phyloP scores from a whole-genome alignment of 92 coral and sea anemone genomes.

The Plumapathes pennacea region DNA sequence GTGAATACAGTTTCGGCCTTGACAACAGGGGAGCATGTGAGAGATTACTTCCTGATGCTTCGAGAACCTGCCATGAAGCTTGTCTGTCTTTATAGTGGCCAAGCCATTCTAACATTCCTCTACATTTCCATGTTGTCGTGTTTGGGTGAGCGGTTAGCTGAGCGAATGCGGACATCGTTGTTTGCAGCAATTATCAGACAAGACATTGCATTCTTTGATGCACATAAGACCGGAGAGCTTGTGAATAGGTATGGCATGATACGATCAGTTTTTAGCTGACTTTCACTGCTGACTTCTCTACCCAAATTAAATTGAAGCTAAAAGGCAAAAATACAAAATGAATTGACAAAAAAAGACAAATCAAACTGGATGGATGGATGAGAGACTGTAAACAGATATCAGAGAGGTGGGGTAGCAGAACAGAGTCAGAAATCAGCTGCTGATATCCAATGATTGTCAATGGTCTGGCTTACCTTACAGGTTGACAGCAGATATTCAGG shows the following conservation, averaged over 20 bases:
- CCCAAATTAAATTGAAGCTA: too few relatives aligned
- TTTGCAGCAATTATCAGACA: slow-evolving; percentile 83
- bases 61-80: slow-evolving; percentile 76
- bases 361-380: too few relatives aligned
- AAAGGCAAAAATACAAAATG: too few relatives aligned
- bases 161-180: slow-evolving; percentile 79
- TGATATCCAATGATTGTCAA: too few relatives aligned
- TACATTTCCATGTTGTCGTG: slow-evolving; percentile 91
- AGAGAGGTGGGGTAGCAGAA: too few relatives aligned
- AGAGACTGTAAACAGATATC: too few relatives aligned
- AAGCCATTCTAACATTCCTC: slow-evolving; percentile 80
- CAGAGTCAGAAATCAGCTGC: too few relatives aligned
- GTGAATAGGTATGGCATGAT: slow-evolving; percentile 72
- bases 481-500: slow-evolving; percentile 91
- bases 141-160: slow-evolving; percentile 93
- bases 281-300: not conserved
- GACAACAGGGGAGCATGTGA: slow-evolving; percentile 64
- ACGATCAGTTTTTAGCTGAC: not conserved
- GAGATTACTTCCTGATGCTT: slow-evolving; percentile 68
- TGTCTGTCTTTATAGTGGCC: slow-evolving; percentile 74
- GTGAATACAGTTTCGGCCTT: slow-evolving; percentile 92
- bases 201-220: slow-evolving; percentile 98
- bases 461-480: slow-evolving; percentile 38
- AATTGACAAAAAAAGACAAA: too few relatives aligned
- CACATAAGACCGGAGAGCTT: slow-evolving; percentile 93